A percentile compares a stretch with the other conserved stretches of the same genome.
These are phyloP conservation scores for Macquaria ambigua DNA, from an alignment of 2,113 vertebrate species.

Conservation along the genomic window DNA sequence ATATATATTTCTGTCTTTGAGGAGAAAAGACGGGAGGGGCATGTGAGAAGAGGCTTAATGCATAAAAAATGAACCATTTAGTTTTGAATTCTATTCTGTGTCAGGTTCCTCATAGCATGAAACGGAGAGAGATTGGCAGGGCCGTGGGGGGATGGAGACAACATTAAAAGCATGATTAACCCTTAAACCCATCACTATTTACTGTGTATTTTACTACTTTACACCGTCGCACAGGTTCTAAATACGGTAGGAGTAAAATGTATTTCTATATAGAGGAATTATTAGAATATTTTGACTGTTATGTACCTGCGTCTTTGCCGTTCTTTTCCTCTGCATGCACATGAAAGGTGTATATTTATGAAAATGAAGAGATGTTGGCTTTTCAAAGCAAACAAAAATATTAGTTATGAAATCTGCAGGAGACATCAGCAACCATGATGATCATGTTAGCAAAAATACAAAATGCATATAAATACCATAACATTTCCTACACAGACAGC, in stretches of 20 bases:
- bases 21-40: neutral
- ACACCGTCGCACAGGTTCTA: neutral
- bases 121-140: neutral
- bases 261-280: neutral
- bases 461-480: slow-evolving; percentile 19
- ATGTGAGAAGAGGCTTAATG: neutral
- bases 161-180: slow-evolving; percentile 9
- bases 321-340: neutral
- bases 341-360: neutral
- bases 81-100: slow-evolving; percentile 24
- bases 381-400: neutral
- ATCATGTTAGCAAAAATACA: slow-evolving; percentile 10
- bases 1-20: neutral
- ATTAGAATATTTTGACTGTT: neutral
- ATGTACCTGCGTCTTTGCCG: neutral
- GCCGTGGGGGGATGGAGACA: neutral
- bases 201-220: neutral
- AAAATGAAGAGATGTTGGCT: neutral
- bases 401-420: neutral
- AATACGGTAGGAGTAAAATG: neutral
- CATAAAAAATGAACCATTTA: slow-evolving; percentile 1
- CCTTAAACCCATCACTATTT: neutral
- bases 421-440: neutral
- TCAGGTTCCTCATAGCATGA: slow-evolving; percentile 16
- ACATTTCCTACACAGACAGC: neutral